A percentile compares a stretch with the other conserved stretches of the same genome.
Evolutionary conservation across 1,140 invertebrate species (phyloP).

Genomic region (Trichonephila clavipes): DNA sequence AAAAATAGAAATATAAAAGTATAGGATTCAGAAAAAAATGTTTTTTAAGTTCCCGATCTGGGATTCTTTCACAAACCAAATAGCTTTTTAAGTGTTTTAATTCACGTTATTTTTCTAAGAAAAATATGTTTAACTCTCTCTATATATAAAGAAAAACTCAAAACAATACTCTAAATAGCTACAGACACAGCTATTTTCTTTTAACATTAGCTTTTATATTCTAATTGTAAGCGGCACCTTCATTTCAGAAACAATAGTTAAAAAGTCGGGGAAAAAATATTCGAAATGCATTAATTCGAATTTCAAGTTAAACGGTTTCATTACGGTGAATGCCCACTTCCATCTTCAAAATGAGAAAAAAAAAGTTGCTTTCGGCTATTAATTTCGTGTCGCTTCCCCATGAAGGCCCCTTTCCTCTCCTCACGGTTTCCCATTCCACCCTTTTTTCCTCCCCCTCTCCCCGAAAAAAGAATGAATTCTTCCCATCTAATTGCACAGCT

Average conservation of each 20-base stretch:
- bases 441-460: not conserved
- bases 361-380: not conserved
- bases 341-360: not conserved
- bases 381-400: not conserved
- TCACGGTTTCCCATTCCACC: not conserved
- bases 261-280: not conserved
- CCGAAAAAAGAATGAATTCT: slow-evolving; percentile 9
- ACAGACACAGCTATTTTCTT: not conserved
- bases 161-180: too few relatives aligned
- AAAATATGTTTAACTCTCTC: too few relatives aligned
- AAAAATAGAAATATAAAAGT: too few relatives aligned
- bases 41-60: too few relatives aligned
- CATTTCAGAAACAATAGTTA: not conserved
- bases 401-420: not conserved
- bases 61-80: too few relatives aligned
- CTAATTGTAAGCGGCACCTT: not conserved
- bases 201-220: not conserved
- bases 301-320: not conserved
- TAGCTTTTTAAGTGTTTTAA: too few relatives aligned
- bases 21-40: too few relatives aligned
- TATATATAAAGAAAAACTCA: too few relatives aligned
- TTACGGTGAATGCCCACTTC: not conserved
- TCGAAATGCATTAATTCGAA: not conserved
- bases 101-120: too few relatives aligned
- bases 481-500: not conserved